Conservation (phyloP, 2,113 vertebrate genomes). For the Polyodon spathula region DNA sequence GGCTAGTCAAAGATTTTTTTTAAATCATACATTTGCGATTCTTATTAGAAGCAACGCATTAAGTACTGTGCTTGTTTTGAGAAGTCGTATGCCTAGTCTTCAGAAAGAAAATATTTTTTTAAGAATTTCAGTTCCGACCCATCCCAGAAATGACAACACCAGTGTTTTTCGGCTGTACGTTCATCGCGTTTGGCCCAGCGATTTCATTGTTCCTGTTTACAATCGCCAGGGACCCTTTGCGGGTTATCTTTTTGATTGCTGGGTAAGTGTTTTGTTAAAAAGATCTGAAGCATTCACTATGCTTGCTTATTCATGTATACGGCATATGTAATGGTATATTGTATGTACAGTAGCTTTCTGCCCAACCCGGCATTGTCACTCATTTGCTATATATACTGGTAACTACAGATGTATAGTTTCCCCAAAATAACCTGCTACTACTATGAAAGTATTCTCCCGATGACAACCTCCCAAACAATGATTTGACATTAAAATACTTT, state of each 20-base stretch:
- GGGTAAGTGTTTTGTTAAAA: constrained; percentile 45
- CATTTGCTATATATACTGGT: too few relatives aligned
- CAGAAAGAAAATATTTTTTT: not conserved
- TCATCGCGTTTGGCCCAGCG: constrained; percentile 69
- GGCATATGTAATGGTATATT: not conserved
- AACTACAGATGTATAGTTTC: too few relatives aligned
- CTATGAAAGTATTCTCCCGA: too few relatives aligned
- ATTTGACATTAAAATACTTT: too few relatives aligned
- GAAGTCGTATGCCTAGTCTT: not conserved
- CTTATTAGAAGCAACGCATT: not conserved
- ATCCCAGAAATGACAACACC: constrained; percentile 52
- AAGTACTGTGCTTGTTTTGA: not conserved
- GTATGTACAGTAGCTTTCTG: too few relatives aligned
- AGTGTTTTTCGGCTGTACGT: constrained; percentile 70
- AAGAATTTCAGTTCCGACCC: not conserved
- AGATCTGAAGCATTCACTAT: not conserved
- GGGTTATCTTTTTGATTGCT: constrained; percentile 67
- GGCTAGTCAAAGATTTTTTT: not conserved
- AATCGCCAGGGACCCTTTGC: constrained; percentile 59
- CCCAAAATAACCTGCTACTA: too few relatives aligned
- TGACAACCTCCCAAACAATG: too few relatives aligned
- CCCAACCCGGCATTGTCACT: too few relatives aligned
- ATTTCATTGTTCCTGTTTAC: constrained; percentile 65
- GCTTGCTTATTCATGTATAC: not conserved
- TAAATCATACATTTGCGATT: not conserved